Evolutionary conservation across 1,140 invertebrate genomes (phyloP), one percentile per base, ranked within the genome.

Genomic region (Cydia amplana): DNA sequence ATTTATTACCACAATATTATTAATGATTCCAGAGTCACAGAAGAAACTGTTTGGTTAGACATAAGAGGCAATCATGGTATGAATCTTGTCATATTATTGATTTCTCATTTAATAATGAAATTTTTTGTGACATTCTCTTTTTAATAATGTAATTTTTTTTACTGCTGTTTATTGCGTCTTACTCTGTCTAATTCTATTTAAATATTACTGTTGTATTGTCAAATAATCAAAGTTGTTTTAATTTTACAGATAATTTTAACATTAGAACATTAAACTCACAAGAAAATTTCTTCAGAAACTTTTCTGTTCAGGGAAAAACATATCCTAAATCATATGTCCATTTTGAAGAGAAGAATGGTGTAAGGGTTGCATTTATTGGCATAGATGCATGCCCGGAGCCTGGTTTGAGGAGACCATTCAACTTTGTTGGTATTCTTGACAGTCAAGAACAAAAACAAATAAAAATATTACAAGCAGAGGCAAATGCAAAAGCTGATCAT

Each of bases 21-120:
- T 32, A 93, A 95, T 51, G 94, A 96, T 77, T 95, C 95, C 77
- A 94, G 95, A 79, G 94, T 97, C 23, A 91, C 90, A 43, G 93
- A 95, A 67, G 95, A 95, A 87, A 97, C 97, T 4, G 92, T 94
- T 10, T 99, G 98, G 97, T 92, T 99, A 64, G 98, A 99, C 93
- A 96, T 98, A 75, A 94, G 98, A 91, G 98, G 98, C 89, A 99
- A 99, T 94, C 98, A 99, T 95, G 98, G 97, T 98, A 94, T 88
- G 82, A 77, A 32, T 73, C 14, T n/a, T 51, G 60, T n/a, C 40
- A 40, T 40, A 40, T 40, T 40, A 40, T 40, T 76, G n/a, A n/a
- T n/a, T n/a, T n/a, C n/a, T n/a, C n/a, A n/a, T n/a, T n/a, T n/a
- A n/a, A n/a, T n/a, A n/a, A n/a, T n/a, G n/a, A n/a, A 67, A 70